These are phyloP conservation scores for Bothrops jararaca DNA, from an alignment of 2,113 vertebrate genomes.

Conservation along the genomic window DNA sequence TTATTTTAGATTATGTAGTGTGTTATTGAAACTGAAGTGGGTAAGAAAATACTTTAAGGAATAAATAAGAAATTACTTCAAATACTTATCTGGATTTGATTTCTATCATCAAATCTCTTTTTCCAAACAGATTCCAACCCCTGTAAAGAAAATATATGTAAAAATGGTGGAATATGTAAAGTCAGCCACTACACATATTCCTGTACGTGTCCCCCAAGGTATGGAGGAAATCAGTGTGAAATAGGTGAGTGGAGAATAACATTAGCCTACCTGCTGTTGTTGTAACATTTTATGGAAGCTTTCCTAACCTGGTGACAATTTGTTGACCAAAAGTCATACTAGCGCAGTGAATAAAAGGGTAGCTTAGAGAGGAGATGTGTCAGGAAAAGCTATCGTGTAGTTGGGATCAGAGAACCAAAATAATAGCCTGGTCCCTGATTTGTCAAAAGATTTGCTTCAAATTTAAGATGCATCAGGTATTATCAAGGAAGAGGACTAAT, in stretches of 20 bases:
- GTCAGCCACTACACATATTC: conserved; percentile 44
- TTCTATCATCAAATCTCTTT: not conserved
- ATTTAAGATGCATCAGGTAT: not conserved
- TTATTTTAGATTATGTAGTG: not conserved
- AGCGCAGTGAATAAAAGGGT: not conserved
- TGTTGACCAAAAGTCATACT: not conserved
- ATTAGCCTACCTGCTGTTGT: not conserved
- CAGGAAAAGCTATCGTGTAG: not conserved
- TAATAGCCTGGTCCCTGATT: not conserved
- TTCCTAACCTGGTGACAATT: not conserved
- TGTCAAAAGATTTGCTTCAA: not conserved
- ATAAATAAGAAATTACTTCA: not conserved
- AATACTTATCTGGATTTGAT: not conserved
- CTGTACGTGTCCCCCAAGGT: conserved; percentile 69
- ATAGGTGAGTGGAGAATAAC: conserved; percentile 53
- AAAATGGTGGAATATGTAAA: conserved; percentile 70
- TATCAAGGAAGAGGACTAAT: not conserved
- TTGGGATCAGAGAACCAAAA: not conserved
- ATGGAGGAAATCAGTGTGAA: conserved; percentile 66
- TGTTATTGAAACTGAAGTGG: not conserved
- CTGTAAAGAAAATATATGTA: conserved; percentile 65
- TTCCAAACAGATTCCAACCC: conserved; percentile 61
- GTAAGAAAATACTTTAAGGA: not conserved
- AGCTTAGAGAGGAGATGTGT: not conserved
- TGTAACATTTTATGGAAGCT: not conserved